Conservation (phyloP, 1,140 invertebrate genomes). For the Drosophila lowei region DNA sequence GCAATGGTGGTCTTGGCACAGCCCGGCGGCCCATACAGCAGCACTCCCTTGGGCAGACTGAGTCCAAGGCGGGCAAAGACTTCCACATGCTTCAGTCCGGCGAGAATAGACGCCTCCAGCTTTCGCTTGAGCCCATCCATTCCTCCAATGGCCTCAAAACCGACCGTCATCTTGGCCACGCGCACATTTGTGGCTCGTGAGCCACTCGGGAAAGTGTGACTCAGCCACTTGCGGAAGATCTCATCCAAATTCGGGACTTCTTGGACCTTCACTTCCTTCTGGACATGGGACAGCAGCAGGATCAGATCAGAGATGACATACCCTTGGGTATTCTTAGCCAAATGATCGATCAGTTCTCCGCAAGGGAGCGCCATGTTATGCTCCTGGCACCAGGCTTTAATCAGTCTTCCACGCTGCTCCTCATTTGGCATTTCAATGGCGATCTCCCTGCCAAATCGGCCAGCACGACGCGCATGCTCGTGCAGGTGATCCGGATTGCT, state of each 20-base stretch:
- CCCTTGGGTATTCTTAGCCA: slow-evolving; percentile 71
- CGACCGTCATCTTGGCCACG: slow-evolving; percentile 82
- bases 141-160: slow-evolving; percentile 87
- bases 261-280: slow-evolving; percentile 30
- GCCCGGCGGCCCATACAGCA: slow-evolving; percentile 90
- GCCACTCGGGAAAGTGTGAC: slow-evolving; percentile 81
- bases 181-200: slow-evolving; percentile 85
- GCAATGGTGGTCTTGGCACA: slow-evolving; percentile 90
- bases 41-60: slow-evolving; percentile 85
- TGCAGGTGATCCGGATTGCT: slow-evolving; percentile 76
- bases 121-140: slow-evolving; percentile 86
- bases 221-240: slow-evolving; percentile 34
- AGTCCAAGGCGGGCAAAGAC: slow-evolving; percentile 86
- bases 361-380: background rate
- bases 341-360: slow-evolving; percentile 33
- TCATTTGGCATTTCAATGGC: slow-evolving; percentile 87
- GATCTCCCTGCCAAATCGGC: slow-evolving; percentile 81
- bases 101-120: slow-evolving; percentile 86
- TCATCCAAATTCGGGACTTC: slow-evolving; percentile 19
- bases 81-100: slow-evolving; percentile 87
- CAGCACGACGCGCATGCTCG: slow-evolving; percentile 73
- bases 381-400: slow-evolving; percentile 29
- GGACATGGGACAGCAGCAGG: slow-evolving; percentile 55
- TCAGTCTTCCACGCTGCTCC: slow-evolving; percentile 43
- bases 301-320: slow-evolving; percentile 66